phyloP scores from a whole-genome alignment of 92 coral and sea anemone genomes.

The Porites rus region DNA sequence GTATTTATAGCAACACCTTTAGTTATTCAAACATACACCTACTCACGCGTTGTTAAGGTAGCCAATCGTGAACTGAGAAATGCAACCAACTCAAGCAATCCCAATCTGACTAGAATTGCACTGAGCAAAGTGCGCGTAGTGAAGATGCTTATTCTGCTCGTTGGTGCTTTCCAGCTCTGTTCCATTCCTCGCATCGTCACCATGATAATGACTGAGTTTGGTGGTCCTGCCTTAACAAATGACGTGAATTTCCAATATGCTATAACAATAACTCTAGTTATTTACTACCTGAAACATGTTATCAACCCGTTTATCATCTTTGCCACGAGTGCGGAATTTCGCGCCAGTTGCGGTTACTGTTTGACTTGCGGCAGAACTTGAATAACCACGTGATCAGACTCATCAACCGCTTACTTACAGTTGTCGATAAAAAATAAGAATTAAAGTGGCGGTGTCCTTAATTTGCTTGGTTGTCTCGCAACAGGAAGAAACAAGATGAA shows the following conservation, averaged over 20 bases:
- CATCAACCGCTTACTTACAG: no score
- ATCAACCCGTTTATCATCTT: conserved; percentile 80
- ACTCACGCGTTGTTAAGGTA: conserved; percentile 55
- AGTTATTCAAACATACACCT: conserved; percentile 59
- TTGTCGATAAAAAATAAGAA: no score
- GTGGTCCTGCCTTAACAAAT: conserved; percentile 15
- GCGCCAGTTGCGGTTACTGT: conserved; percentile 44
- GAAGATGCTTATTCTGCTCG: conserved; percentile 72
- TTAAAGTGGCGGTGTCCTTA: no score
- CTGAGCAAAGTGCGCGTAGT: conserved; percentile 64
- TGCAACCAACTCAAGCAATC: conserved; percentile 5
- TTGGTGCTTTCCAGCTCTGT: conserved; percentile 72
- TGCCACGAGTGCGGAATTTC: conserved; percentile 81
- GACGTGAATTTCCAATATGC: conserved; percentile 55
- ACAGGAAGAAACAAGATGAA: no score
- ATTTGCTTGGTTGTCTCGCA: no score
- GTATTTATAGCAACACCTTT: conserved; percentile 72
- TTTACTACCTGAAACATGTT: conserved; percentile 79
- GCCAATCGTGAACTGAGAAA: conserved; percentile 41
- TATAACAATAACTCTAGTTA: conserved; percentile 53
- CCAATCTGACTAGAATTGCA: conserved; percentile 43
- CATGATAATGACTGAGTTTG: conserved; percentile 70
- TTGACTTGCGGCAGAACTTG: neutral
- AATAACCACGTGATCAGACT: no score
- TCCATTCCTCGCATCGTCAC: conserved; percentile 77